Percentiles rank a stretch among this genome's conserved stretches.
These are phyloP conservation scores for Helicolenus hilgendorfi DNA, from an alignment of 2,797 vertebrate genomes.

Conservation along the genomic window DNA sequence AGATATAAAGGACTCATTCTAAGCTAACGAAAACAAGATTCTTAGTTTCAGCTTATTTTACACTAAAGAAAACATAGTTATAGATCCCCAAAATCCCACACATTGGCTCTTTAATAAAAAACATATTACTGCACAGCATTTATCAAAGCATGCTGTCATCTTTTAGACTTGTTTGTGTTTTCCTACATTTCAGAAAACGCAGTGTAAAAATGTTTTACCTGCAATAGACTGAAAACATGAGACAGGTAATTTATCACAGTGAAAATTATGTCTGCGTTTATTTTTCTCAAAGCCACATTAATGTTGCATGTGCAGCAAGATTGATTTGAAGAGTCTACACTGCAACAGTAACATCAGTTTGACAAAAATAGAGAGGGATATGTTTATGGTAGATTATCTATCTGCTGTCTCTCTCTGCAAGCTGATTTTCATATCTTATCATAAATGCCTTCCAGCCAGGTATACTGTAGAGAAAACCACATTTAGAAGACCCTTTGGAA, in stretches of 20 bases:
- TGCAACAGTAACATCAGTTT: not conserved
- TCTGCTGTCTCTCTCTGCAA: not conserved
- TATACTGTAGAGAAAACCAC: not conserved
- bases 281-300: not conserved
- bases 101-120: no score
- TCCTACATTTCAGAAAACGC: not conserved
- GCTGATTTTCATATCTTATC: not conserved
- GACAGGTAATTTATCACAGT: not conserved
- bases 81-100: no score
- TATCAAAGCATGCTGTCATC: no score
- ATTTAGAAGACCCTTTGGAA: not conserved
- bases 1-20: no score
- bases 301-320: not conserved
- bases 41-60: no score
- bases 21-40: no score
- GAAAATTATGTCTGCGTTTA: slow-evolving; percentile 3
- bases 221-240: not conserved
- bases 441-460: not conserved
- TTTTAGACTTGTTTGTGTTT: no score
- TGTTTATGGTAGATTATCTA: slow-evolving; percentile 10
- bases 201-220: not conserved
- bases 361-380: slow-evolving; percentile 8
- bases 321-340: slow-evolving; percentile 1
- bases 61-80: no score
- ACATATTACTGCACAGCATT: no score